phyloP scores from a whole-genome alignment of 1,140 invertebrate genomes.

The Trichonephila clavipes region DNA sequence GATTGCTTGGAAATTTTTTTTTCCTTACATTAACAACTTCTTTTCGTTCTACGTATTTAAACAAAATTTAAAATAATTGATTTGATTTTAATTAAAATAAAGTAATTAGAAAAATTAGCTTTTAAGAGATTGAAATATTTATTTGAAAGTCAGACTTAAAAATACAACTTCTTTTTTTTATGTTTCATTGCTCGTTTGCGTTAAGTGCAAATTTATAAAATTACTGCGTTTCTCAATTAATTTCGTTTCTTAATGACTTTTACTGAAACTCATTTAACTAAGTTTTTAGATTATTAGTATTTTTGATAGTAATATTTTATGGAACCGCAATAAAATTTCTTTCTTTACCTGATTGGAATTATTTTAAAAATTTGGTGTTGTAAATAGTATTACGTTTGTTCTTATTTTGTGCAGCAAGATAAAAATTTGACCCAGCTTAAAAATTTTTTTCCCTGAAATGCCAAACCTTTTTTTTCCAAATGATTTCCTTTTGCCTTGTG shows the following conservation, averaged over 20 bases:
- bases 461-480: no score
- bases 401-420: no score
- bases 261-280: not conserved
- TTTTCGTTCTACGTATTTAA: no score
- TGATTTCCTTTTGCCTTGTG: no score
- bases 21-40: no score
- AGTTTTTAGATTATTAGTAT: not conserved
- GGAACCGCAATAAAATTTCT: no score
- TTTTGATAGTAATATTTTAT: not conserved
- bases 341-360: no score
- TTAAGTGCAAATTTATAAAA: not conserved
- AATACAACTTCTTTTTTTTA: not conserved
- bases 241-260: not conserved
- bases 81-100: not conserved
- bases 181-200: not conserved
- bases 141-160: not conserved
- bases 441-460: no score
- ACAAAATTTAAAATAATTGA: not conserved
- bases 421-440: no score
- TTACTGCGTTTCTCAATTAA: constrained; percentile 5
- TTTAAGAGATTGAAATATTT: not conserved
- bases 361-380: no score
- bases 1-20: no score
- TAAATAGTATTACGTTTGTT: no score
- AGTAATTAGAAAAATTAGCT: not conserved